Evolutionary conservation across 2,888 invertebrate species (phyloP).

Genomic region (Nephrotoma guestfalica): DNA sequence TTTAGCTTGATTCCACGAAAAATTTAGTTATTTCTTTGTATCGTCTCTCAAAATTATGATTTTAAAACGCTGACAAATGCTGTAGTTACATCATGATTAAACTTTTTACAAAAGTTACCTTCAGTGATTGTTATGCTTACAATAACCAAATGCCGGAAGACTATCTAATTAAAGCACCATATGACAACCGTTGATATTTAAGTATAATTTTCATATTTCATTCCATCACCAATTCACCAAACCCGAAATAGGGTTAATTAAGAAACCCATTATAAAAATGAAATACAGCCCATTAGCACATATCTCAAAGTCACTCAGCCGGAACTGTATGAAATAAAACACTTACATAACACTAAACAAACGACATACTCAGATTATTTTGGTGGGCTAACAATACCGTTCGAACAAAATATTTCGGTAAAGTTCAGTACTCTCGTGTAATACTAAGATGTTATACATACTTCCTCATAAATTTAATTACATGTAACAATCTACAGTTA

Average conservation of each 20-base stretch:
- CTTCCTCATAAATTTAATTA: background rate
- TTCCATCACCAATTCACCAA: too few relatives aligned
- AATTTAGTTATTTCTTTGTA: too few relatives aligned
- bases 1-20: too few relatives aligned
- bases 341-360: background rate
- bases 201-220: too few relatives aligned
- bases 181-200: too few relatives aligned
- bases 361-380: background rate
- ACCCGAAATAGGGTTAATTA: background rate
- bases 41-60: too few relatives aligned
- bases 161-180: too few relatives aligned
- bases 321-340: background rate
- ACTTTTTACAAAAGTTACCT: too few relatives aligned
- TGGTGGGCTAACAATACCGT: background rate
- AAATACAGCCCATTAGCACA: background rate
- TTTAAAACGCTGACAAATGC: too few relatives aligned
- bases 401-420: background rate
- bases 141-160: too few relatives aligned
- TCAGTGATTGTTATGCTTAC: too few relatives aligned
- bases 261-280: background rate
- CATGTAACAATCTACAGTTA: background rate
- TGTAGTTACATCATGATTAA: too few relatives aligned
- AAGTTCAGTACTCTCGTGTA: background rate
- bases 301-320: background rate
- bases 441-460: background rate